Evolutionary conservation across 2,113 vertebrate genomes (phyloP).

Genomic region (Gambusia holbrooki): DNA sequence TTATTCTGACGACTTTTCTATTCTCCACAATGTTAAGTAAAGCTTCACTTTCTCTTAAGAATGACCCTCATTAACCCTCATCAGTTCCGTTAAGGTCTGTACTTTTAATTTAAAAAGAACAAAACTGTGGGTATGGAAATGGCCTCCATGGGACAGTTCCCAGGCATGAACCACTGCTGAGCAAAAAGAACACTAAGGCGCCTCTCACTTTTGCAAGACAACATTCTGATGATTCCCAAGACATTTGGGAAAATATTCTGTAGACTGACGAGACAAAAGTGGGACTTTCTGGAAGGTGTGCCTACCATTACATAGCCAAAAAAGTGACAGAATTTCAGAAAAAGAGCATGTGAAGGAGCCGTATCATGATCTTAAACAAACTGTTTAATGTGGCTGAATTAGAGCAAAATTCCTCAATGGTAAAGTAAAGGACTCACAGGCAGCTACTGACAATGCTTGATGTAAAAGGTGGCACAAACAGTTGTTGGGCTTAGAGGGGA

Average conservation of each 20-base stretch:
- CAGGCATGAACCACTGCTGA: neutral
- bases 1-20: neutral
- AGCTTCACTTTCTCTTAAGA: neutral
- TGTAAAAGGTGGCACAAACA: neutral
- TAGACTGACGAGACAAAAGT: neutral
- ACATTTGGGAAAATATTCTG: no score
- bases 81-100: neutral
- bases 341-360: neutral
- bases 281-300: neutral
- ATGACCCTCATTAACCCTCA: neutral
- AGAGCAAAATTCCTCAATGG: neutral
- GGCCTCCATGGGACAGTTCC: neutral
- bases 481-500: neutral
- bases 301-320: neutral
- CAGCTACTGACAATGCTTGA: neutral
- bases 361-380: no score
- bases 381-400: neutral
- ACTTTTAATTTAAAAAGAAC: neutral
- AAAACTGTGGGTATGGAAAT: neutral
- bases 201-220: neutral
- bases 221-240: no score
- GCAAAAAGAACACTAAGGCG: neutral
- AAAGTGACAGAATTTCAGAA: neutral
- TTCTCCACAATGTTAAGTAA: neutral
- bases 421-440: neutral